Evolutionary conservation across 2,888 invertebrate genomes (phyloP).

Genomic region (Andrena fulva): DNA sequence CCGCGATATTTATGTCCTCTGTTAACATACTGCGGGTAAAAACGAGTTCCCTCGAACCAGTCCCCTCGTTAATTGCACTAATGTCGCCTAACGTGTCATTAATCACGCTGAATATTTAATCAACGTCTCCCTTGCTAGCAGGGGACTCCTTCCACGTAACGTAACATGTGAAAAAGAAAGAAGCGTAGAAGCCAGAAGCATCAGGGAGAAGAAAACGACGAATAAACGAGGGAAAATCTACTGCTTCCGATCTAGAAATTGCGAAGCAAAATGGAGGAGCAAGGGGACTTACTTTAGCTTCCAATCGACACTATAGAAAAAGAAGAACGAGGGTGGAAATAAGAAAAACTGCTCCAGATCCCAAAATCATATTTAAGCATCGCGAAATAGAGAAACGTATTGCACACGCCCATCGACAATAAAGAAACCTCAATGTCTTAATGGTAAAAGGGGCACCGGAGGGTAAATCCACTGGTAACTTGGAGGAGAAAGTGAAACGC

Average conservation of each 20-base stretch:
- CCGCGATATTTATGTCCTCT: conserved; percentile 4
- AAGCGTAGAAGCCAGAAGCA: too few species aligned
- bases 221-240: too few species aligned
- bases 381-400: too few species aligned
- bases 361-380: too few species aligned
- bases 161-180: neutral
- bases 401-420: neutral
- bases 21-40: neutral
- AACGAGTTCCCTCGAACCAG: conserved; percentile 20
- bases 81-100: conserved; percentile 24
- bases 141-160: neutral
- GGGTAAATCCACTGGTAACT: too few species aligned
- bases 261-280: neutral
- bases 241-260: too few species aligned
- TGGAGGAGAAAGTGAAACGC: conserved; percentile 27
- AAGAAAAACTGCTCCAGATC: neutral
- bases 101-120: conserved; percentile 5
- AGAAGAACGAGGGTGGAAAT: neutral
- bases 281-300: neutral
- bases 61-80: conserved; percentile 13
- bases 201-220: too few species aligned
- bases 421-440: too few species aligned
- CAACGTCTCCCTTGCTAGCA: neutral
- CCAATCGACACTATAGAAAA: neutral
- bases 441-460: too few species aligned